Conservation (phyloP, 2,113 vertebrate species). For the Eurypyga helias region DNA sequence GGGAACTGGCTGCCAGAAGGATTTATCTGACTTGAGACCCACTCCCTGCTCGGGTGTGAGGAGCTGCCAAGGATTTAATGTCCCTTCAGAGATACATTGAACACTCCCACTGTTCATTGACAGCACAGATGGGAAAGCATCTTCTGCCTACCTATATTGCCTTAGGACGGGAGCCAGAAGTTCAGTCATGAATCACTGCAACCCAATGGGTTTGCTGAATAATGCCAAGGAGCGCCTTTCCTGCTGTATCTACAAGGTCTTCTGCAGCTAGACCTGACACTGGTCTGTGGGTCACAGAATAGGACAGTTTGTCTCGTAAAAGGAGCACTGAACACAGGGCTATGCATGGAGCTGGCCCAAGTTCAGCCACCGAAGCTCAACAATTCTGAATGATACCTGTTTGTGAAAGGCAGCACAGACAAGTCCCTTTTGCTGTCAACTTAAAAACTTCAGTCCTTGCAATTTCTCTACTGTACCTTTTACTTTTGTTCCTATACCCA, state of each 20-base stretch:
- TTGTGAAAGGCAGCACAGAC: neutral
- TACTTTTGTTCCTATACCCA: neutral
- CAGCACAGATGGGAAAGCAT: neutral
- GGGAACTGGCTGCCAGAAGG: neutral
- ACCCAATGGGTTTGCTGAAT: neutral
- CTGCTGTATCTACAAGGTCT: neutral
- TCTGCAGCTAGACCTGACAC: neutral
- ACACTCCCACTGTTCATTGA: neutral
- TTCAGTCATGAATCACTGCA: neutral
- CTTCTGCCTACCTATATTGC: neutral
- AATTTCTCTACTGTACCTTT: neutral
- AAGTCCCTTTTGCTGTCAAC: neutral
- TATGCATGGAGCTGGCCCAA: neutral
- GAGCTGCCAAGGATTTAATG: neutral
- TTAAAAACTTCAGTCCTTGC: neutral
- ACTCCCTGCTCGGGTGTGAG: neutral
- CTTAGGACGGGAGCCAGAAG: neutral
- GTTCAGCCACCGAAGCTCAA: neutral
- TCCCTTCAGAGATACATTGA: neutral
- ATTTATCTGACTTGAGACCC: neutral
- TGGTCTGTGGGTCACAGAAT: neutral
- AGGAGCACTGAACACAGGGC: neutral
- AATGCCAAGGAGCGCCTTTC: neutral
- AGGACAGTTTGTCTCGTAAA: neutral
- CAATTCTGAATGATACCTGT: neutral